Conservation (phyloP, 1,140 invertebrate genomes). For the Panulirus ornatus region DNA sequence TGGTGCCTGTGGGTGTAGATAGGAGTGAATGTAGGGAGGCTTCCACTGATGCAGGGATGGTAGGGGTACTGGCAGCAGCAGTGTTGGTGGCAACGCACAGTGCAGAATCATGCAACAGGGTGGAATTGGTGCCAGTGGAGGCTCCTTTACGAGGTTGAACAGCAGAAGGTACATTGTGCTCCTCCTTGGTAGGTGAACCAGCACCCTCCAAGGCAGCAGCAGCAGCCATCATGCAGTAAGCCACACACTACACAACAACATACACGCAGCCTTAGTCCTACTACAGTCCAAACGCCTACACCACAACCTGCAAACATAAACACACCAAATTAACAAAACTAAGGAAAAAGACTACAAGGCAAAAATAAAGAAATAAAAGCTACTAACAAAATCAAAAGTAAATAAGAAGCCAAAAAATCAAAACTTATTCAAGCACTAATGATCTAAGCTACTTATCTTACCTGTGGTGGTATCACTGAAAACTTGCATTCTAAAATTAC, state of each 20-base stretch:
- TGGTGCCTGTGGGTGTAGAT: slow-evolving; percentile 72
- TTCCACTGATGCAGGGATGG: slow-evolving; percentile 25
- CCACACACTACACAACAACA: slow-evolving; percentile 73
- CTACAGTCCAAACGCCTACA: slow-evolving; percentile 72
- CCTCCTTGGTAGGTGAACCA: slow-evolving; percentile 52
- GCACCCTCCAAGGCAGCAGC: slow-evolving; percentile 59
- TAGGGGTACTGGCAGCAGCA: slow-evolving; percentile 35
- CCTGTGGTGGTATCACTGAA: background rate
- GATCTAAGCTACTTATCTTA: slow-evolving; percentile 13
- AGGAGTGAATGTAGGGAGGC: slow-evolving; percentile 57
- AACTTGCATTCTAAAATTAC: too few relatives aligned
- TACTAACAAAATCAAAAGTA: slow-evolving; percentile 42
- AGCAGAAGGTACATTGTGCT: slow-evolving; percentile 53
- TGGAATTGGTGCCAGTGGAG: slow-evolving; percentile 59
- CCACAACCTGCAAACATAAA: slow-evolving; percentile 73
- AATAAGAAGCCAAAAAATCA: slow-evolving; percentile 16
- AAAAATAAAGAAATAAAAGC: slow-evolving; percentile 35
- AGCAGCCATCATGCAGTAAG: slow-evolving; percentile 74
- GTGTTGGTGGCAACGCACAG: slow-evolving; percentile 52
- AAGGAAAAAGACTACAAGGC: slow-evolving; percentile 43
- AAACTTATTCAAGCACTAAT: slow-evolving; percentile 23
- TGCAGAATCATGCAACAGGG: slow-evolving; percentile 70
- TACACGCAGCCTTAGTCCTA: slow-evolving; percentile 67
- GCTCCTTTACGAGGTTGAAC: slow-evolving; percentile 62
- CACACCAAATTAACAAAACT: slow-evolving; percentile 69